Evolutionary conservation across 2,113 vertebrate genomes (phyloP).

Genomic region (Struthio camelus): DNA sequence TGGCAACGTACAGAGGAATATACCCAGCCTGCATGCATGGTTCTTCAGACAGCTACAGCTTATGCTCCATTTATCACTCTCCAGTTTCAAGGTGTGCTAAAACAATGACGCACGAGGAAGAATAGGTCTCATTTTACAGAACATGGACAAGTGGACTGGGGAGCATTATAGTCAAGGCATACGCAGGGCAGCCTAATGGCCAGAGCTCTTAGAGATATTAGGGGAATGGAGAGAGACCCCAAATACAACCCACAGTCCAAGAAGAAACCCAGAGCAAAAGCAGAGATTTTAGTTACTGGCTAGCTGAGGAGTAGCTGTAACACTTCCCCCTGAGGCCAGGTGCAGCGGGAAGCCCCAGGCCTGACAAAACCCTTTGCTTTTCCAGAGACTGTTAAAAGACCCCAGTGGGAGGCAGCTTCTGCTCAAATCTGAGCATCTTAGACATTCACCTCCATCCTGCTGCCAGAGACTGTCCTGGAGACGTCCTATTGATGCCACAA

Average conservation of each 20-base stretch:
- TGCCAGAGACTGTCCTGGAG: neutral
- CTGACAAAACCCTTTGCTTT: neutral
- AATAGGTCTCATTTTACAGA: neutral
- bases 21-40: neutral
- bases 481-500: neutral
- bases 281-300: neutral
- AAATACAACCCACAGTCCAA: neutral
- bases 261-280: neutral
- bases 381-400: neutral
- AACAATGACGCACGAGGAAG: neutral
- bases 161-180: neutral
- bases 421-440: neutral
- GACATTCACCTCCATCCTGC: neutral
- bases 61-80: conserved; percentile 18
- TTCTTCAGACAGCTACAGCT: conserved; percentile 17
- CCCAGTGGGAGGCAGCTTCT: neutral
- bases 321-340: neutral
- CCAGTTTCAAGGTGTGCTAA: conserved; percentile 14
- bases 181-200: neutral
- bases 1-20: neutral
- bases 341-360: neutral
- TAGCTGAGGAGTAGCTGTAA: neutral
- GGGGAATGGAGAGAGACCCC: neutral
- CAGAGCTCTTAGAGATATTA: neutral
- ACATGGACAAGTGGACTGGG: neutral